Evolutionary conservation across 2,113 vertebrate species (phyloP).

Genomic region (Corythornis madagascariensis): DNA sequence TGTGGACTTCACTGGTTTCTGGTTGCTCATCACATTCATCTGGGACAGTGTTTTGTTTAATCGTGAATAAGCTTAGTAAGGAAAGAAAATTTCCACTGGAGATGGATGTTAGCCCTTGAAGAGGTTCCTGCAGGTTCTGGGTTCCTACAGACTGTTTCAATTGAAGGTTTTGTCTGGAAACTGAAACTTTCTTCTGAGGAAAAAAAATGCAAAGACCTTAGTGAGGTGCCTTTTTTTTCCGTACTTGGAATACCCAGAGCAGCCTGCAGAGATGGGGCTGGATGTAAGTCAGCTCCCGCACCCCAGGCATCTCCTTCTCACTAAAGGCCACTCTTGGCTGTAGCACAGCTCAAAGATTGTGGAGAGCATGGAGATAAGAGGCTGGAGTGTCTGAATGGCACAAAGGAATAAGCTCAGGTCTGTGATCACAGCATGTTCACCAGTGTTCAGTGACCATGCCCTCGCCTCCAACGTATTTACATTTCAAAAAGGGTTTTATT

Average conservation of each 20-base stretch:
- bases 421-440: neutral
- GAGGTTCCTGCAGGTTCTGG: neutral
- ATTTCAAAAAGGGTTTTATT: neutral
- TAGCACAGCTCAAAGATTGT: neutral
- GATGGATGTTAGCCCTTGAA: neutral
- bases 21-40: neutral
- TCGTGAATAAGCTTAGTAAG: neutral
- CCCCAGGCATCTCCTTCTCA: neutral
- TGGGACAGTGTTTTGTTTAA: neutral
- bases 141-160: neutral
- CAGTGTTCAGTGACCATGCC: neutral
- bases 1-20: neutral
- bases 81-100: neutral
- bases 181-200: neutral
- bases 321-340: neutral
- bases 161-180: neutral
- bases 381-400: neutral
- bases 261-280: neutral
- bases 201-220: neutral
- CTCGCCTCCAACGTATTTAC: neutral
- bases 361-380: neutral
- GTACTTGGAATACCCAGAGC: neutral
- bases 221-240: neutral
- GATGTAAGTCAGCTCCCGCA: neutral
- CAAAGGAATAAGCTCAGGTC: neutral